Evolutionary conservation across 2,113 vertebrate species (phyloP), one percentile per base, ranked within the genome.

Genomic region (Limanda limanda): DNA sequence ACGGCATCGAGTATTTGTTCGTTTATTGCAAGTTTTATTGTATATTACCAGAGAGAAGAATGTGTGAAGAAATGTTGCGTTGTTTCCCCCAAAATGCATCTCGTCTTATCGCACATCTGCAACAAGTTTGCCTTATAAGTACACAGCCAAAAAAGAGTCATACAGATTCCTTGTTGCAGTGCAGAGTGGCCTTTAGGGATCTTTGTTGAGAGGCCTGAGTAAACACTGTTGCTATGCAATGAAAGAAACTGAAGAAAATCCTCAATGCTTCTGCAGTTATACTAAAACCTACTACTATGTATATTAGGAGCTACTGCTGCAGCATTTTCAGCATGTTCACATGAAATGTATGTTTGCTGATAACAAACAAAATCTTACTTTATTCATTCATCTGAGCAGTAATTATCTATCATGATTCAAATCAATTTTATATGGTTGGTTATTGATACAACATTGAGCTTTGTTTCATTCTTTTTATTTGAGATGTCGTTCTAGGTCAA

Each of bases 181-280:
- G 12, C 31, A 42, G 27, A 68, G 47, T 6, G 6, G 63, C 78
- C 70, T 82, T n/a, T 58, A 67, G 52, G 67, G 65, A 24, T 69
- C 37, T 80, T 47, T 84, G 69, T 27, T 69, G 78, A 74, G 71
- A 81, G 52, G 51, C 82, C 51, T 69, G 73, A 83, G 71, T 82
- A 87, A 87, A 83, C 65, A 82, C 2, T n/a, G 90, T 89, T 89
- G 76, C 88, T 79, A 86, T 12, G 88, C 66, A 81, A 48, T 47
- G 6, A 76, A 27, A 35, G 35, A 79, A 76, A 75, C 20, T 54
- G 51, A n/a, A 9, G 20, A 3, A 54, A 54, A 54, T 54, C 51
- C 51, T 54, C 1, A 21, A 18, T 79, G n/a, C 51, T 55, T 12
- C 45, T 84, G 23, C 64, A 57, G 48, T 40, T 72, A 25, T 13